Evolutionary conservation across 2,888 invertebrate species (phyloP).

Genomic region (Xestia xanthographa): DNA sequence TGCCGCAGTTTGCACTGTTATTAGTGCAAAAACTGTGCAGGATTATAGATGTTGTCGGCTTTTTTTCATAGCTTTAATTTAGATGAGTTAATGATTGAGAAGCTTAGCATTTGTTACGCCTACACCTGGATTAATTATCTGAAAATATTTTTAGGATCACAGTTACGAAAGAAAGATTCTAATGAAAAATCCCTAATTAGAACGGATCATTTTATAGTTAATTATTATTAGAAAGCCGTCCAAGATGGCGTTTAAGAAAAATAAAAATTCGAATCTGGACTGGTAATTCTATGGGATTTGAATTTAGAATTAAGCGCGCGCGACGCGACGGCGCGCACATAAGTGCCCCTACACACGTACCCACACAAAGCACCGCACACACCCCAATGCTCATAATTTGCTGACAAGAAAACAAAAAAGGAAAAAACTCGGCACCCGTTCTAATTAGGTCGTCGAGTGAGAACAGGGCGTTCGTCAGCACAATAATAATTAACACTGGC

Average conservation of each 20-base stretch:
- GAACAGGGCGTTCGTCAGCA: slow-evolving; percentile 88
- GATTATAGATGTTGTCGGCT: not conserved
- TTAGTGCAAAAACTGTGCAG: slow-evolving; percentile 10
- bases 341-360: slow-evolving; percentile 76
- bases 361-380: slow-evolving; percentile 76
- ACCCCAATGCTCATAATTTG: slow-evolving; percentile 85
- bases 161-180: not conserved
- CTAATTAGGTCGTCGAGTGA: slow-evolving; percentile 90
- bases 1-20: slow-evolving; percentile 16
- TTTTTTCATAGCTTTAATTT: not conserved
- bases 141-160: slow-evolving; percentile 2
- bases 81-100: slow-evolving; percentile 7
- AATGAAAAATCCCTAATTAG: slow-evolving; percentile 22
- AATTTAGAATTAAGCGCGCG: slow-evolving; percentile 69
- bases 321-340: slow-evolving; percentile 68
- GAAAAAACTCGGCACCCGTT: slow-evolving; percentile 81
- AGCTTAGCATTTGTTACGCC: slow-evolving; percentile 12
- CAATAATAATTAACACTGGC: slow-evolving; percentile 90
- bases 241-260: slow-evolving; percentile 48
- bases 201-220: slow-evolving; percentile 19
- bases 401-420: slow-evolving; percentile 86
- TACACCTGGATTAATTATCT: slow-evolving; percentile 8
- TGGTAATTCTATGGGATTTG: slow-evolving; percentile 67
- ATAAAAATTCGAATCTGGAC: slow-evolving; percentile 56
- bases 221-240: slow-evolving; percentile 9